These are phyloP conservation scores for Habropoda laboriosa DNA, from an alignment of 1,140 invertebrate species.

Conservation along the genomic window DNA sequence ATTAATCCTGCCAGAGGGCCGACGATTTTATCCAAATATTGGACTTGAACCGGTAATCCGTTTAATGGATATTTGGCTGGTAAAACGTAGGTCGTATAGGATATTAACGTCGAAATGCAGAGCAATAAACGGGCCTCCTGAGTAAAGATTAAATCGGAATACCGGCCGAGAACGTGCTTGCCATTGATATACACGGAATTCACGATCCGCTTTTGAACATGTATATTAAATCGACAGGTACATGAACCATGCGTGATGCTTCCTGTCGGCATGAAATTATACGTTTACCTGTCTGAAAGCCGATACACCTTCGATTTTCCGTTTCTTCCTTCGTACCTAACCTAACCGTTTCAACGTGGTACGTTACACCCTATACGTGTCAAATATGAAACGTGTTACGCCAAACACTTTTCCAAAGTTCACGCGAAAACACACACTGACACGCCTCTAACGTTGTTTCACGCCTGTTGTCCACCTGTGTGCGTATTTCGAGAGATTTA, in stretches of 20 bases:
- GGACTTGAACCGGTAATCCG: constrained; percentile 48
- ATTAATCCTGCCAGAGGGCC: constrained; percentile 41
- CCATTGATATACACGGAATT: constrained; percentile 33
- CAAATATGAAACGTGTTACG: background rate
- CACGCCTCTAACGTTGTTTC: too few species aligned
- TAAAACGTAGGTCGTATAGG: constrained; percentile 55
- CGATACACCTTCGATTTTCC: constrained; percentile 18
- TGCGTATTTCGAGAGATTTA: too few species aligned
- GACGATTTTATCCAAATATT: constrained; percentile 61
- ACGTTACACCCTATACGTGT: background rate
- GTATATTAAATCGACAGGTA: constrained; percentile 30
- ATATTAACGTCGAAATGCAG: constrained; percentile 45
- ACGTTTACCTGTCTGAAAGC: background rate
- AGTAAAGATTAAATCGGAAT: constrained; percentile 52
- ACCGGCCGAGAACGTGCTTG: constrained; percentile 16
- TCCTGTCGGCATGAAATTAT: constrained; percentile 14
- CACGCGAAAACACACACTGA: too few species aligned
- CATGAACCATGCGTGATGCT: constrained; percentile 5
- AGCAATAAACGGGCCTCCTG: constrained; percentile 46
- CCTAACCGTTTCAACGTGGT: background rate
- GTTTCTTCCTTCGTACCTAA: background rate
- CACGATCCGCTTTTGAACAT: constrained; percentile 19
- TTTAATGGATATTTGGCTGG: constrained; percentile 62
- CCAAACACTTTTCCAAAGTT: constrained; percentile 5
- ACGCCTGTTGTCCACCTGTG: too few species aligned